Evolutionary conservation across 2,888 invertebrate species (phyloP).

Genomic region (Dioctria rufipes): DNA sequence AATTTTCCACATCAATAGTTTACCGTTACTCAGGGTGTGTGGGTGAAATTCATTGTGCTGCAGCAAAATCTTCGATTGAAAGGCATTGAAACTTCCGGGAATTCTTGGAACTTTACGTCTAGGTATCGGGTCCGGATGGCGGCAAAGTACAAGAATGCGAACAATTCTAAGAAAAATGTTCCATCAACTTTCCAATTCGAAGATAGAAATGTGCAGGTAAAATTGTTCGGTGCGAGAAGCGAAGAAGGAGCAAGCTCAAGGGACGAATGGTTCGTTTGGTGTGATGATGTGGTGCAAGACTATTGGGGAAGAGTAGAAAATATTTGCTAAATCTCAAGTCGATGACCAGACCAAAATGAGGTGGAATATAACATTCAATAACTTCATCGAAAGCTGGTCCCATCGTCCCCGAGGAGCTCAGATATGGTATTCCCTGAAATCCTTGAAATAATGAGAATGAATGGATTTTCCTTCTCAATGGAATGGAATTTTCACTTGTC

Average conservation of each 20-base stretch:
- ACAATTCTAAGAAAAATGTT: constrained; percentile 21
- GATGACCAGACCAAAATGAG: neutral
- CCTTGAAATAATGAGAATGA: constrained; percentile 22
- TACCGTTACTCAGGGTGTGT: too few species aligned
- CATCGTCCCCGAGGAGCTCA: constrained; percentile 1
- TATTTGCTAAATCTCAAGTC: too few species aligned
- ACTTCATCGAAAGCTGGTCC: constrained; percentile 12
- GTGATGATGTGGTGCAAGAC: neutral
- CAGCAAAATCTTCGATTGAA: neutral
- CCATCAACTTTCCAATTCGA: constrained; percentile 1
- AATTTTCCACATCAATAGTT: too few species aligned
- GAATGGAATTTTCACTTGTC: constrained; percentile 38
- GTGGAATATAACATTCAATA: neutral
- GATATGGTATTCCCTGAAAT: constrained; percentile 24
- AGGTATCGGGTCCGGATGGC: neutral
- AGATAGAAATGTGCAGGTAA: neutral
- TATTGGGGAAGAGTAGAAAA: neutral
- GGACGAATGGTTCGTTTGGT: neutral
- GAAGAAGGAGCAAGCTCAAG: too few species aligned
- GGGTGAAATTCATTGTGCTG: too few species aligned
- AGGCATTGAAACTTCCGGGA: constrained; percentile 15
- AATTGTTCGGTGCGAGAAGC: neutral
- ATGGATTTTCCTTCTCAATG: constrained; percentile 34
- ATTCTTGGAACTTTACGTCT: neutral
- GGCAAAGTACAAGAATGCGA: constrained; percentile 11